These are phyloP conservation scores for Ptilonorhynchus violaceus DNA, from an alignment of 2,113 vertebrate species.

Conservation along the genomic window DNA sequence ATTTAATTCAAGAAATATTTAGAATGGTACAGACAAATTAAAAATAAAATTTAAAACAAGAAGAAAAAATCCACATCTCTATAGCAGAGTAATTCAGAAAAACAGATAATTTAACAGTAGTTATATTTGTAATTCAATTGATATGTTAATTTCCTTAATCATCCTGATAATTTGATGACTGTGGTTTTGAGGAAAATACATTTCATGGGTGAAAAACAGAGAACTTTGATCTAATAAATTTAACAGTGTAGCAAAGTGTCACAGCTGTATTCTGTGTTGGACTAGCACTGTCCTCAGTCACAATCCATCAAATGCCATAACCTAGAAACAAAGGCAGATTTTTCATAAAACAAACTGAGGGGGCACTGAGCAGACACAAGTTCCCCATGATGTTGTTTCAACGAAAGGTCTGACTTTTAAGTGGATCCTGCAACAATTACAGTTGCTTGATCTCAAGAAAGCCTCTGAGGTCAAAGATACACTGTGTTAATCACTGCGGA, in stretches of 20 bases:
- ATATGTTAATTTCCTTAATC: background rate
- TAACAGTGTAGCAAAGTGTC: background rate
- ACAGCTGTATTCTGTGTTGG: background rate
- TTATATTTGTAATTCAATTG: background rate
- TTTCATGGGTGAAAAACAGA: background rate
- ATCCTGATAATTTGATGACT: background rate
- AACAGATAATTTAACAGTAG: background rate
- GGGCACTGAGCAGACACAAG: background rate
- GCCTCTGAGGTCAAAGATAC: conserved; percentile 70
- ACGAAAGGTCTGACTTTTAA: conserved; percentile 50
- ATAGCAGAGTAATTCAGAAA: background rate
- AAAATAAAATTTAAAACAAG: background rate
- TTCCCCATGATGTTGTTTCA: background rate
- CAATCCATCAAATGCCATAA: background rate
- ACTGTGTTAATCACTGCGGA: conserved; percentile 53
- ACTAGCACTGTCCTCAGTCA: background rate
- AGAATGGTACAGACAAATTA: background rate
- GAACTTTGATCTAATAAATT: background rate
- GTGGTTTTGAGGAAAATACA: background rate
- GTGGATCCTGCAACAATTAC: conserved; percentile 50
- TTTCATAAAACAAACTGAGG: background rate
- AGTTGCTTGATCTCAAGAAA: conserved; percentile 25
- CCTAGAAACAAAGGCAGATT: background rate
- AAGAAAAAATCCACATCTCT: background rate
- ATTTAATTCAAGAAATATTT: background rate